Evolutionary conservation across 2,113 vertebrate genomes (phyloP), one percentile per base, ranked within the genome.

Genomic region (Entomyzon cyanotis): DNA sequence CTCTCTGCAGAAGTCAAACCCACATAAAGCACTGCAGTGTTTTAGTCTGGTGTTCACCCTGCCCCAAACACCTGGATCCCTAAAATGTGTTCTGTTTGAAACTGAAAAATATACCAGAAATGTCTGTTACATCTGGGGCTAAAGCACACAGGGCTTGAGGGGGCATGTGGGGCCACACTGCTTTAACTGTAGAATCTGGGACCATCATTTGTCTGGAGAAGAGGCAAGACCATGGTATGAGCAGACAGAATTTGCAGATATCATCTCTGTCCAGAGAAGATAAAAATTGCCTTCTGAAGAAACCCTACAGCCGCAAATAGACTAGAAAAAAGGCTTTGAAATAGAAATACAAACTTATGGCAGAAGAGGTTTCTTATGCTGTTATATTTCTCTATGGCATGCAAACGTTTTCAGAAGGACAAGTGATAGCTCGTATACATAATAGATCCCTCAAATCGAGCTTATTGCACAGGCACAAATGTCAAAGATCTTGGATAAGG

Each of bases 351-450:
- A 4, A 84, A 63, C 22, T 69, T 90, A 16, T 59, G 89, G 52
- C 5, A 21, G n/a, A 56, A 70, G 33, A 83, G 4, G n/a, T 78
- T 90, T 81, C 23, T 67, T 33, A 30, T 4, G 4, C 21, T 88
- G 8, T 27, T 47, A 2, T 22, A 25, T 84, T 74, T 81, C 55
- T 73, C n/a, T 74, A 11, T 39, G 81, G 75, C 3, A 4, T 81
- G 19, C 18, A 64, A 67, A 22, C 11, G 16, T 53, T 56, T 88
- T 63, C 7, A 9, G 76, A 68, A 68, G 13, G 17, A 31, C 55
- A 15, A 44, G 31, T 70, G 39, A 2, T 33, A 69, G 55, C 9
- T 41, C 0, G 0, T n/a, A 6, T 28, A 31, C 4, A 37, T 39
- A 87, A 65, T 3, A 37, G 23, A 37, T 8, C 23, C 20, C 21